Conservation (phyloP, 2,888 invertebrate species). For the Dendrolimus pini region DNA sequence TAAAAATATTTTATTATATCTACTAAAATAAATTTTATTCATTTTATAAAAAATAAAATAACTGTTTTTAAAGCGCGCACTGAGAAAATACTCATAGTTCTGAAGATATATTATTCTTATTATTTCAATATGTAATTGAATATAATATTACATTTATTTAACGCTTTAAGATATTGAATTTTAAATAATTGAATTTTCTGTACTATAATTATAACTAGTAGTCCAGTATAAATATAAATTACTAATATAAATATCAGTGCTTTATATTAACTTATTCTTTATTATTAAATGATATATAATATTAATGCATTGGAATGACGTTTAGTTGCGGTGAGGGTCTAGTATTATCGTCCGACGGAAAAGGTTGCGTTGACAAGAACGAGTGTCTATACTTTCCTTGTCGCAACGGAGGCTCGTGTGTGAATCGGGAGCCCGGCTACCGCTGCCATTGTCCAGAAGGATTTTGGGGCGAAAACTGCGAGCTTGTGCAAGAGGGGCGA, state of each 20-base stretch:
- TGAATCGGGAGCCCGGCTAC: constrained; percentile 92
- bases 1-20: background rate
- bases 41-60: too few species aligned
- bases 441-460: constrained; percentile 95
- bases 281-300: constrained; percentile 3
- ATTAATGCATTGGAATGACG: constrained; percentile 48
- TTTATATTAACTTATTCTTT: background rate
- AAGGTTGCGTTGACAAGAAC: constrained; percentile 96
- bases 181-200: constrained; percentile 1
- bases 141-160: background rate
- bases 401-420: constrained; percentile 93
- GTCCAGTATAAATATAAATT: constrained; percentile 3
- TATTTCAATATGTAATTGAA: background rate
- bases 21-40: too few species aligned
- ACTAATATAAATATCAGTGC: constrained; percentile 1
- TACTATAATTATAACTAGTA: background rate
- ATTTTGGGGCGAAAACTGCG: constrained; percentile 96
- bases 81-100: background rate
- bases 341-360: constrained; percentile 91
- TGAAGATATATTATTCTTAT: background rate
- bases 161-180: background rate
- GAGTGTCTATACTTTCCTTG: constrained; percentile 96
- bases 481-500: constrained; percentile 94
- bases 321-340: constrained; percentile 95
- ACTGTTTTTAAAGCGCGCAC: background rate